A percentile compares a stretch with the other conserved stretches of the same genome.
phyloP scores from a whole-genome alignment of 2,113 vertebrate genomes.

The Peromyscus californicus region DNA sequence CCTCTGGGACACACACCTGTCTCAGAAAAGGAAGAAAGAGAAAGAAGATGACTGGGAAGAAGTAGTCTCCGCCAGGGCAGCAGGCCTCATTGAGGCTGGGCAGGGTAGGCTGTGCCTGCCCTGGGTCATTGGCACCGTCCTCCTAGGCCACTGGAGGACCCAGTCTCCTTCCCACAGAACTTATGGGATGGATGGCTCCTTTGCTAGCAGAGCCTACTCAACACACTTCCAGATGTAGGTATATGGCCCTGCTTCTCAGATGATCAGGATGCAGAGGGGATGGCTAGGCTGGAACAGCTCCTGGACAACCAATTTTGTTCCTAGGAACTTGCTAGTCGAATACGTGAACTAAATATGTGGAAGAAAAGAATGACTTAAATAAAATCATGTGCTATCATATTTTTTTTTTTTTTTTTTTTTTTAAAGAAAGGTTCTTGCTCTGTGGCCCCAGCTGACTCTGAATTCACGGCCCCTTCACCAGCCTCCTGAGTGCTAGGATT shows the following conservation, averaged over 20 bases:
- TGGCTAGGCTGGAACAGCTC: background rate
- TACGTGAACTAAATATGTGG: background rate
- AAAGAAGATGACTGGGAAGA: too few relatives aligned
- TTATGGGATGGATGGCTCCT: background rate
- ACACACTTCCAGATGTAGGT: background rate
- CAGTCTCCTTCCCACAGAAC: fast-evolving
- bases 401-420: background rate
- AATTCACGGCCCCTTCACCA: background rate
- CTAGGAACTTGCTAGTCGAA: background rate
- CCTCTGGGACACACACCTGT: background rate
- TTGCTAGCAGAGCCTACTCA: background rate
- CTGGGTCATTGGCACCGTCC: background rate
- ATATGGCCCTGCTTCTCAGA: background rate
- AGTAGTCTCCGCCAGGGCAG: too few relatives aligned
- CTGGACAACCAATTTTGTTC: background rate
- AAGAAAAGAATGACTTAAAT: background rate
- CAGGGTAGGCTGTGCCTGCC: too few relatives aligned
- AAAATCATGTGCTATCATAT: background rate
- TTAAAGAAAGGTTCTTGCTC: background rate
- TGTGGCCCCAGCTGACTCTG: background rate
- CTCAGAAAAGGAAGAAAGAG: background rate
- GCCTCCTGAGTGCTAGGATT: background rate
- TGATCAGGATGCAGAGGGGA: background rate
- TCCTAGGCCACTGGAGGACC: background rate
- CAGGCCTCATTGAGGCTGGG: background rate